Evolutionary conservation across 2,888 invertebrate species (phyloP), one percentile per base, ranked within the genome.

Genomic region (Hermaeophaga mercurialis): DNA sequence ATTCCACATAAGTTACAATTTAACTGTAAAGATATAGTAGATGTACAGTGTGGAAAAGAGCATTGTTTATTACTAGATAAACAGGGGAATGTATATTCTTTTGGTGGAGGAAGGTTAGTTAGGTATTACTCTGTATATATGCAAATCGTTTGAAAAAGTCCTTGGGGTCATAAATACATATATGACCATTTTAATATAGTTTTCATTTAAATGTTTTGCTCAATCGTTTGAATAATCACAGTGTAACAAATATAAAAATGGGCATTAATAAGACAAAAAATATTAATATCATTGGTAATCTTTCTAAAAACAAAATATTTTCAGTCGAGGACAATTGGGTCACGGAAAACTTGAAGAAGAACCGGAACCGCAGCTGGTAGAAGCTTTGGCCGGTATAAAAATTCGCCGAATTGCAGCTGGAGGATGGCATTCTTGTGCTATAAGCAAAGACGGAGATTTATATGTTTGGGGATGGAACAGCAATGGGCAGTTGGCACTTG

Each of bases 381-480:
- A 89, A 66, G 88, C 86, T 36, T 78, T 96, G 36, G 85, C 87
- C 36, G 94, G 94, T 9, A 80, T 95, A 14, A 84, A 82, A 71
- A 84, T 94, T 53, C 76, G 77, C 0, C 80, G 83, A 69, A 86
- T 95, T 48, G 82, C 87, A 41, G 87, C 90, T 31, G 92, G 91
- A 5, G 93, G 92, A 7, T 96, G 94, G 94, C 94, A 95, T 75
- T 88, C 87, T 49, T 83, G 88, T 46, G 92, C 88, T 7, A 74
- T 94, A 5, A 91, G 91, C 64, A 82, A 84, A 68, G 84, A 82
- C 75, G 94, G 93, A 9, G 94, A 94, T 74, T 71, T 94, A 0
- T 96, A 94, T 73, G 82, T 84, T 1, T 96, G 96, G 95, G 96
- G 96, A 5, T 94, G 91, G 88, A 96, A 96, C 78, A 86, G 89